phyloP scores from a whole-genome alignment of 2,888 invertebrate species.

The Cylloceria caligata region DNA sequence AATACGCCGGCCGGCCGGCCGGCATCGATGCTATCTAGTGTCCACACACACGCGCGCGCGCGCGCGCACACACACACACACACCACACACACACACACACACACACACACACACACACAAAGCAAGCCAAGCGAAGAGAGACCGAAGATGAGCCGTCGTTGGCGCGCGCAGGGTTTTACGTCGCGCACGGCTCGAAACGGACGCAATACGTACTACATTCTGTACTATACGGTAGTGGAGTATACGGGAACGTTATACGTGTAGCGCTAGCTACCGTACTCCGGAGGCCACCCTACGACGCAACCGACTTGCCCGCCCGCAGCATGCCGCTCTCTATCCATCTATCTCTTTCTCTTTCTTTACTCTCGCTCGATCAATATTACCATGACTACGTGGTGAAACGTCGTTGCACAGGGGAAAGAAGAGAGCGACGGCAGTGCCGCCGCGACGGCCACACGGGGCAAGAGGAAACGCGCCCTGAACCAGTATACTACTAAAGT shows the following conservation, averaged over 20 bases:
- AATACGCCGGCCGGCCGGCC: conserved; percentile 68
- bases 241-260: conserved; percentile 2
- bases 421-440: conserved; percentile 40
- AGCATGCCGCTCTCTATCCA: conserved; percentile 46
- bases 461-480: conserved; percentile 43
- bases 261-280: not conserved
- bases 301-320: conserved; percentile 39
- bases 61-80: not conserved
- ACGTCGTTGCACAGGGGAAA: conserved; percentile 68
- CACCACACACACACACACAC: conserved; percentile 3
- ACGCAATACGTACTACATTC: not conserved
- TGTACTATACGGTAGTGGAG: not conserved
- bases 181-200: not conserved
- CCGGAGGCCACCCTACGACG: conserved; percentile 50
- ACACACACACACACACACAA: conserved; percentile 3
- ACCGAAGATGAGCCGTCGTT: conserved; percentile 4
- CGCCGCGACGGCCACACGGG: conserved; percentile 12
- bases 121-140: not conserved
- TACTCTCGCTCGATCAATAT: conserved; percentile 79
- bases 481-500: conserved; percentile 21
- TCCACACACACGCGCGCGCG: not conserved
- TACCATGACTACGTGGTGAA: conserved; percentile 82
- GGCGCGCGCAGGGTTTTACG: conserved; percentile 14
- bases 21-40: conserved; percentile 8
- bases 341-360: too few relatives aligned